Conservation (phyloP, 2,888 invertebrate genomes). For the Scotopteryx bipunctaria region DNA sequence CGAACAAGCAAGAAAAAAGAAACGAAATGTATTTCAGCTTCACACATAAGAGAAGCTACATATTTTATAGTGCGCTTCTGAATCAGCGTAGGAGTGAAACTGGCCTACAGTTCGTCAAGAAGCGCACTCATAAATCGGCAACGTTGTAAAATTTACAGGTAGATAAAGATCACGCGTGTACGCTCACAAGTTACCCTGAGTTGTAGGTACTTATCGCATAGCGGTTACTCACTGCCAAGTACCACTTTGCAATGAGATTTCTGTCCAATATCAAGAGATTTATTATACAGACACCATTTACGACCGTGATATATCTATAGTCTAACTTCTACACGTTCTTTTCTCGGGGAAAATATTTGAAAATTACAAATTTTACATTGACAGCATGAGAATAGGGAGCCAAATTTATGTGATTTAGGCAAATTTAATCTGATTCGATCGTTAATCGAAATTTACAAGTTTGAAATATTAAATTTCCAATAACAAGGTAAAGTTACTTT, state of each 20-base stretch:
- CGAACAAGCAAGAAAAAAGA: too few species aligned
- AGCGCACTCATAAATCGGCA: slow-evolving; percentile 7
- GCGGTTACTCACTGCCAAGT: slow-evolving; percentile 38
- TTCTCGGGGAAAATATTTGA: slow-evolving; percentile 26
- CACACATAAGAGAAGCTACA: too few species aligned
- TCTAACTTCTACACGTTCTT: slow-evolving; percentile 32
- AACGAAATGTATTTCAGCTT: too few species aligned
- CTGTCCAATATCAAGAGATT: slow-evolving; percentile 43
- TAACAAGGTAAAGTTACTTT: neutral
- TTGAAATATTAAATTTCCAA: neutral
- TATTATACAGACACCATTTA: slow-evolving; percentile 39
- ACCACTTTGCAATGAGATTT: slow-evolving; percentile 42
- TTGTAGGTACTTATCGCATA: slow-evolving; percentile 37
- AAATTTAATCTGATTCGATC: slow-evolving; percentile 17
- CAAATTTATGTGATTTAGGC: slow-evolving; percentile 25
- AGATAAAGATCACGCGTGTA: slow-evolving; percentile 25
- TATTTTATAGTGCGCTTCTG: neutral
- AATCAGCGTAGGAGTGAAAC: neutral
- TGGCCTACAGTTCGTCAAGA: neutral
- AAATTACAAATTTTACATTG: slow-evolving; percentile 34
- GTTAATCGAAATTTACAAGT: slow-evolving; percentile 3
- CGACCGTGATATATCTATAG: slow-evolving; percentile 32
- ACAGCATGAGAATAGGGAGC: slow-evolving; percentile 18
- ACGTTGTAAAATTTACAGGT: slow-evolving; percentile 10
- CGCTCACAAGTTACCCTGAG: slow-evolving; percentile 25